phyloP scores from a whole-genome alignment of 2,797 vertebrate genomes.

The Eulemur mongoz region DNA sequence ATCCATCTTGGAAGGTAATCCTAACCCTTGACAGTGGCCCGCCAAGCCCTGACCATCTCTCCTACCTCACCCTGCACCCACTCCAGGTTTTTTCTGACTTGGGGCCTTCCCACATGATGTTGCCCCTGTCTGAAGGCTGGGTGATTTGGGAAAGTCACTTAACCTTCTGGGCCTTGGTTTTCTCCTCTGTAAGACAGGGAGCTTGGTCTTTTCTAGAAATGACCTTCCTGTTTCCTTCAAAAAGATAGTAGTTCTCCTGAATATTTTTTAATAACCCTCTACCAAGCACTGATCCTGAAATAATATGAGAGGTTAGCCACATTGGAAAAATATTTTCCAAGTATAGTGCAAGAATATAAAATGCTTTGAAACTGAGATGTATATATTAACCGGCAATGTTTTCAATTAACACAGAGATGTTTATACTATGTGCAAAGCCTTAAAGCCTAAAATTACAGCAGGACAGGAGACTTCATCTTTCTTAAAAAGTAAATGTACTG shows the following conservation, averaged over 20 bases:
- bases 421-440: slow-evolving; percentile 12
- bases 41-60: neutral
- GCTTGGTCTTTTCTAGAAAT: neutral
- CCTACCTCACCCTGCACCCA: neutral
- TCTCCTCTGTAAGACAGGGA: neutral
- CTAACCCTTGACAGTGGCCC: neutral
- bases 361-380: slow-evolving; percentile 58
- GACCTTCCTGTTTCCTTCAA: slow-evolving; percentile 35
- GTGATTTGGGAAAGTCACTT: neutral
- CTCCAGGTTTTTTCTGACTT: neutral
- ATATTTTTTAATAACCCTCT: slow-evolving; percentile 43
- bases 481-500: slow-evolving; percentile 13
- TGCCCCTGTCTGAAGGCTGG: neutral
- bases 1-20: neutral
- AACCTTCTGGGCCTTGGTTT: neutral
- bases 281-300: slow-evolving; percentile 41
- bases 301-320: slow-evolving; percentile 16
- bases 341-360: neutral
- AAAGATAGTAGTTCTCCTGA: slow-evolving; percentile 7
- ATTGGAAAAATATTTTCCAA: slow-evolving; percentile 52
- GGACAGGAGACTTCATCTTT: slow-evolving; percentile 6
- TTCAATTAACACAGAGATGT: slow-evolving; percentile 53
- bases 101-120: neutral
- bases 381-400: slow-evolving; percentile 46
- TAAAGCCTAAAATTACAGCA: slow-evolving; percentile 14